Conservation (phyloP, 2,113 vertebrate species). For the Aythya baeri region DNA sequence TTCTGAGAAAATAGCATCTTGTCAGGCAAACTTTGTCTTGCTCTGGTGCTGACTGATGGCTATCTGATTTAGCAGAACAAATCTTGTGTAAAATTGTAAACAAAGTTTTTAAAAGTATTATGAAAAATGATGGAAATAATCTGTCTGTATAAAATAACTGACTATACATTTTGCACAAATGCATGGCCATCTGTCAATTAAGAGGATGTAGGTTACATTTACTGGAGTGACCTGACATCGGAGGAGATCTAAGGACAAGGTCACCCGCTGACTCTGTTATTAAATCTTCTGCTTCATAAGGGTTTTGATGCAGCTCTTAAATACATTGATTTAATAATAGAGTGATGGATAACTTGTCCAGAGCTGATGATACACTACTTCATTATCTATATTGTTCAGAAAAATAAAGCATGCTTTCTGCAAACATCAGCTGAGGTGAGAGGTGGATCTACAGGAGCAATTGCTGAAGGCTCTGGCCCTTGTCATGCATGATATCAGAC, state of each 20-base stretch:
- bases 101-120: neutral
- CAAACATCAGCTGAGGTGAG: neutral
- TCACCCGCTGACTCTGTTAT: neutral
- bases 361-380: neutral
- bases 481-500: rapidly evolving
- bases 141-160: no score
- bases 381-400: neutral
- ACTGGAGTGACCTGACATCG: neutral
- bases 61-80: neutral
- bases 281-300: neutral
- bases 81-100: neutral
- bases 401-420: rapidly evolving
- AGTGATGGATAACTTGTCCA: neutral
- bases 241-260: neutral
- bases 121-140: neutral
- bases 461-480: neutral
- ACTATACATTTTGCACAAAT: neutral
- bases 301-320: neutral
- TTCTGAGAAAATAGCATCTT: neutral
- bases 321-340: neutral
- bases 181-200: no score
- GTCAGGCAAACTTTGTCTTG: neutral
- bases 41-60: neutral
- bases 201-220: neutral
- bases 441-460: neutral